Evolutionary conservation across 2,113 vertebrate genomes (phyloP).

Genomic region (Pterocles burchelli): DNA sequence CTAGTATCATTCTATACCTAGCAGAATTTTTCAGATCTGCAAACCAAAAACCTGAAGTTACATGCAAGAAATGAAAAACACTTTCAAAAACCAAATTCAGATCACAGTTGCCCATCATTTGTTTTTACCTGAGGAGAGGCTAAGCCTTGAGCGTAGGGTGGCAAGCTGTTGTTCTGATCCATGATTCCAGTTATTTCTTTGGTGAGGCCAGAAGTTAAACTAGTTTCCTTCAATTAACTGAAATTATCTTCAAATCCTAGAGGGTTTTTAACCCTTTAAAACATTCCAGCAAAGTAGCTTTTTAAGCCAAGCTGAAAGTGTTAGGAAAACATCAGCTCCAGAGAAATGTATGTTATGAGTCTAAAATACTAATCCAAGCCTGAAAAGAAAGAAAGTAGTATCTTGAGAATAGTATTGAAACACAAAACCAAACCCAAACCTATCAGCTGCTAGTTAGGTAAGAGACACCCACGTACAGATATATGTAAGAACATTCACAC

Average conservation of each 20-base stretch:
- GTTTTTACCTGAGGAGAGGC: constrained; percentile 93
- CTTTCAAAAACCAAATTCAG: not conserved
- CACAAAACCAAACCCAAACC: not conserved
- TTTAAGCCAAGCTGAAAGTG: not conserved
- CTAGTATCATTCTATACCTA: not conserved
- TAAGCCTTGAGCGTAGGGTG: constrained; percentile 89
- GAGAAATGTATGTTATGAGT: not conserved
- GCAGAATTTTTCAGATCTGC: not conserved
- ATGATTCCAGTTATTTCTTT: constrained; percentile 74
- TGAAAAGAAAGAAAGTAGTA: constrained; percentile 30
- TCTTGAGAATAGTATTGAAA: not conserved
- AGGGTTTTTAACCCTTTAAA: constrained; percentile 14
- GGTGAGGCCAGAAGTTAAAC: not conserved
- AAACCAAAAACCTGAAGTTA: not conserved
- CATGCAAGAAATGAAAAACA: not conserved
- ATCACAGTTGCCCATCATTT: not conserved
- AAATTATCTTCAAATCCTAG: not conserved
- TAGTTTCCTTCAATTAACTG: not conserved
- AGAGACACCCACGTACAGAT: not conserved
- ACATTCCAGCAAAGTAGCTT: constrained; percentile 56
- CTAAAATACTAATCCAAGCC: constrained; percentile 26
- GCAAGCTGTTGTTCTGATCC: constrained; percentile 97
- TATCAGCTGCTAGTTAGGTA: not conserved
- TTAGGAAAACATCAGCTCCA: constrained; percentile 40
- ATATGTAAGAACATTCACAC: not conserved